Evolutionary conservation across 2,113 vertebrate genomes (phyloP), one percentile per base, ranked within the genome.

Genomic region (Scalopus aquaticus): DNA sequence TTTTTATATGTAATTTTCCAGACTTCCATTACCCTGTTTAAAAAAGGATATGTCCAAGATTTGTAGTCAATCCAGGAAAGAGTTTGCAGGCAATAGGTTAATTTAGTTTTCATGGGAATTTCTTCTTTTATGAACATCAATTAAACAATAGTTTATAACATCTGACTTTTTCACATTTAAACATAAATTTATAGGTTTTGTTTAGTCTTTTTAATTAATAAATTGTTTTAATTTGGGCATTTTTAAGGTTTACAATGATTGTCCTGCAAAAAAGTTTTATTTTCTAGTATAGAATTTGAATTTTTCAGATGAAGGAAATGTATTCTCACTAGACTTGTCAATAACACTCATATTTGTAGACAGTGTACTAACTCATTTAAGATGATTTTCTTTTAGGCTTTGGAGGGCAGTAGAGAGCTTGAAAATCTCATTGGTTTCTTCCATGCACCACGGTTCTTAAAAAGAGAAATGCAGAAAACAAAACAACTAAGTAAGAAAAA

Each of bases 401-500:
- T 98, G 98, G 98, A 99, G 98, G 98, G 98, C 99, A 99, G 98
- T 95, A 98, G 97, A 98, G 98, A 99, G 99, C 99, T 99, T 97
- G 98, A 97, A 96, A 98, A 95, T 60, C 92, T 98, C 79, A 32
- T 98, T 10, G 97, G 98, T 6, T 74, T 93, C 88, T 94, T 95
- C 0, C 62, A 60, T 74, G 78, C 79, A 0, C 77, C 97, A 42
- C 46, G 96, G 76, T 49, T 92, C 87, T 97, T 99, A 93, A 96
- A 96, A 58, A 94, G 81, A 74, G 98, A 99, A 88, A 76, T 99
- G 72, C 90, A 96, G 96, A 99, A 98, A 97, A 98, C 98, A 51
- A 98, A 91, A 96, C 95, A 96, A 42, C 98, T 99, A 88, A 90
- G 99, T 99, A 98, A 99, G 98, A 97, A 83, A 64, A 22, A 39